Conservation (phyloP, 1,140 invertebrate genomes). For the Drosophila takahashii region DNA sequence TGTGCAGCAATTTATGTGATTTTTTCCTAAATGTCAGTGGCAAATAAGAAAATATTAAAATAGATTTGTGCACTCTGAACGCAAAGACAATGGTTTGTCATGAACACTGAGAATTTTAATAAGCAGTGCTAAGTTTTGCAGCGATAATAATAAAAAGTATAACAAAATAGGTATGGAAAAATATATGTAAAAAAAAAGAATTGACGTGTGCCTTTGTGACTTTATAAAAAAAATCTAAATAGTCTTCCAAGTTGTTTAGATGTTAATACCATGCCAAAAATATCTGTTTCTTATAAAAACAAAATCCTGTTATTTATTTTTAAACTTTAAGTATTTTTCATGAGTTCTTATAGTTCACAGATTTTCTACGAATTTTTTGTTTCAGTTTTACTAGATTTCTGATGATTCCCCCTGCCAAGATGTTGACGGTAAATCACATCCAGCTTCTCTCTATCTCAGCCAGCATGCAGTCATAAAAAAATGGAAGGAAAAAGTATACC, state of each 20-base stretch:
- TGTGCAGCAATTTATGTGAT: slow-evolving; percentile 79
- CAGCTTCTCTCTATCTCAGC: slow-evolving; percentile 21
- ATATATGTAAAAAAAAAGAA: too few relatives aligned
- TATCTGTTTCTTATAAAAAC: too few relatives aligned
- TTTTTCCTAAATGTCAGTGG: slow-evolving; percentile 81
- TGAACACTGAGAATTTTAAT: slow-evolving; percentile 47
- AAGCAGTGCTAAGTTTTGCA: too few relatives aligned
- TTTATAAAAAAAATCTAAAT: too few relatives aligned
- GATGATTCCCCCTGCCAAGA: slow-evolving; percentile 64
- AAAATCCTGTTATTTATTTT: too few relatives aligned
- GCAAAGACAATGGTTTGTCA: slow-evolving; percentile 61
- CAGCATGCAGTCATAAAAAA: slow-evolving; percentile 55
- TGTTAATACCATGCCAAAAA: too few relatives aligned
- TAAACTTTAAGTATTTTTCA: background rate
- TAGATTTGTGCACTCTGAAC: slow-evolving; percentile 74
- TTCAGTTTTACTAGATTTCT: slow-evolving; percentile 18
- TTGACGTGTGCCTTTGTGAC: too few relatives aligned
- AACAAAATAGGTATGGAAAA: background rate
- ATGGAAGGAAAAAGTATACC: slow-evolving; percentile 43
- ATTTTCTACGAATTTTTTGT: slow-evolving; percentile 18
- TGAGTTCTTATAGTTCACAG: background rate
- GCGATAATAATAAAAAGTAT: background rate
- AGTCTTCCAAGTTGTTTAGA: too few relatives aligned
- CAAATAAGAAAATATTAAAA: slow-evolving; percentile 84
- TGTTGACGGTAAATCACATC: slow-evolving; percentile 66